These are phyloP conservation scores for Ochropleura leucogaster DNA, from an alignment of 2,888 invertebrate genomes.

Conservation along the genomic window DNA sequence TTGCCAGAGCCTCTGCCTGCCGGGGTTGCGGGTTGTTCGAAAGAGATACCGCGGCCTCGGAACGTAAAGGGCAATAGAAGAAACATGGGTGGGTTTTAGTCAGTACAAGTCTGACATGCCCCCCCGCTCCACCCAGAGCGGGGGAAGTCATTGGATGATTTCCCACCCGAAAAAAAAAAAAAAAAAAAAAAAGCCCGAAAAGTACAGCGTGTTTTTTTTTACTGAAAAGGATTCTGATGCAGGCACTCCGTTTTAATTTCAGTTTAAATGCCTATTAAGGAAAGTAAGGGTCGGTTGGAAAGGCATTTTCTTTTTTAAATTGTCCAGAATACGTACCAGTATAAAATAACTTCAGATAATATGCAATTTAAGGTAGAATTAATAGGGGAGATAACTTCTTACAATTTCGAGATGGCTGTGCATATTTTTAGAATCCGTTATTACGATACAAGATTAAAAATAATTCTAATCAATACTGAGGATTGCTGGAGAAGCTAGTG, in stretches of 20 bases:
- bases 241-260: constrained; percentile 57
- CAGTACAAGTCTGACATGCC: too few species aligned
- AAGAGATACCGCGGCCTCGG: too few species aligned
- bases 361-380: background rate
- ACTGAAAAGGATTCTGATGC: constrained; percentile 42
- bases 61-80: too few species aligned
- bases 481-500: background rate
- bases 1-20: too few species aligned
- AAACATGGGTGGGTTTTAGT: too few species aligned
- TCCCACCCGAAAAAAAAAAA: too few species aligned
- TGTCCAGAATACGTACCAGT: background rate
- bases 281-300: constrained; percentile 24
- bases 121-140: too few species aligned
- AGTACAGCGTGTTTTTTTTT: constrained; percentile 42
- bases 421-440: background rate
- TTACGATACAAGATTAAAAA: background rate
- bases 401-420: background rate
- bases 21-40: too few species aligned
- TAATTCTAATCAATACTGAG: background rate
- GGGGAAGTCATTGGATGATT: too few species aligned
- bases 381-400: background rate
- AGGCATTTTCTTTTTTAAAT: constrained; percentile 34
- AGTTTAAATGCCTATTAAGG: constrained; percentile 58
- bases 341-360: constrained; percentile 8
- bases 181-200: too few species aligned